Base-by-base conservation (phyloP, 2,888 invertebrate genomes). In the Microctonus hyperodae region DNA sequence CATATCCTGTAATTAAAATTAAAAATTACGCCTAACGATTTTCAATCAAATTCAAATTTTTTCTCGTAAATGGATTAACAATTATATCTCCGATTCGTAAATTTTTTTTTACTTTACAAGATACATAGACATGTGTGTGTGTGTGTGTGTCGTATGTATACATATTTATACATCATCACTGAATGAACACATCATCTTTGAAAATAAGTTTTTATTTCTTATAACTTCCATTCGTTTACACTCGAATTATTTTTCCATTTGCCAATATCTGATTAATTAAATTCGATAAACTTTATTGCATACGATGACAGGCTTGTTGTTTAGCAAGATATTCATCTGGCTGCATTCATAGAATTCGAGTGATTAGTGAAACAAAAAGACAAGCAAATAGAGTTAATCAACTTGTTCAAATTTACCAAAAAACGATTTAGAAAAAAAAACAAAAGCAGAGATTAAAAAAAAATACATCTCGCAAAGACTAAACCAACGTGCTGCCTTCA, bases 11-110 rank as follows among this genome's bases (percentile, higher is more conserved):
- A 66, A 71, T 71, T 70, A 53, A 67, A 65, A 74, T 77, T 76
- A 71, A 72, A 76, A 72, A 78, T 78, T 79, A 78, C 77, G 74
- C 79, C 78, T 78, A 78, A 75, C 73, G 70, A 78, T 79, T 79
- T 79, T 79, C 72, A 76, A 78, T 81, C 78, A 79, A 79, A 75
- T 58, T 67, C 13, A 55, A 55, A 33, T 7, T 44, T 6, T 16
- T 25, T 20, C 31, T 40, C n/a, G 35, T 44, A 37, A 58, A 1
- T 16, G 50, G 22, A 6, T 7, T n/a, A 37, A 37, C 5, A 37
- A 37, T 37, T 37, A 25, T 35, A 58, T 44, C 16, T 44, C 1
- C 44, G 16, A 1, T 44, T 44, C 16, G 16, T 20, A 16, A 44
- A 44, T 44, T 44, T 6, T 44, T 37, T n/a, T n/a, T n/a, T n/a